Evolutionary conservation across 30 jellyfish, hydroid and myxozoan genomes (phyloP).

Genomic region (Chrysaora quinquecirrha): DNA sequence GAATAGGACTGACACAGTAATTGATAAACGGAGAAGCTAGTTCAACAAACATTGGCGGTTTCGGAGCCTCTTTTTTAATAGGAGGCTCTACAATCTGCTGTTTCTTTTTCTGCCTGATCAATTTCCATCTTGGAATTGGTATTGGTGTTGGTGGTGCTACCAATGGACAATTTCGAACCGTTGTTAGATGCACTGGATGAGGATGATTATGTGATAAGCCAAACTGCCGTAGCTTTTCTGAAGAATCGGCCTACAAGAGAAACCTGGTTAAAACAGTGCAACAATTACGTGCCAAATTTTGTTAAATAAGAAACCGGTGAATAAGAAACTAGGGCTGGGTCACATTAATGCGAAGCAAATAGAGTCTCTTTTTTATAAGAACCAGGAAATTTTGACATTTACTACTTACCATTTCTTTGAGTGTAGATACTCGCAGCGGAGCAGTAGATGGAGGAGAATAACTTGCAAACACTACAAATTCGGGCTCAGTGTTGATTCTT

Average conservation of each 20-base stretch:
- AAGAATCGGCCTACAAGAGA: slow-evolving; percentile 78
- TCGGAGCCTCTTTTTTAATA: slow-evolving; percentile 58
- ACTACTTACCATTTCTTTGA: slow-evolving; percentile 82
- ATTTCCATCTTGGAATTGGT: slow-evolving; percentile 90
- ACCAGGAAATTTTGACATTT: too few relatives aligned
- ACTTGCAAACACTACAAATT: slow-evolving; percentile 74
- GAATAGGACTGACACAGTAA: slow-evolving; percentile 78
- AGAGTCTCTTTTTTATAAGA: too few relatives aligned
- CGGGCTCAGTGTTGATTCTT: slow-evolving; percentile 71
- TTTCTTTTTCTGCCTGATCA: slow-evolving; percentile 88
- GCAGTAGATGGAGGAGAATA: slow-evolving; percentile 65
- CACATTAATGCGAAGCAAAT: too few relatives aligned
- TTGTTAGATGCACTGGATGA: slow-evolving; percentile 74
- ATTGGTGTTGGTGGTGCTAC: slow-evolving; percentile 91
- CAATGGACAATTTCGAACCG: slow-evolving; percentile 88
- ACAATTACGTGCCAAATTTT: too few relatives aligned
- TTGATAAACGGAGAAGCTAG: slow-evolving; percentile 79
- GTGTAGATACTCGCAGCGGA: slow-evolving; percentile 65
- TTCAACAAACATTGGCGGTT: slow-evolving; percentile 88
- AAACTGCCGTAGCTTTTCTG: slow-evolving; percentile 76
- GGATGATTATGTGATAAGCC: slow-evolving; percentile 86
- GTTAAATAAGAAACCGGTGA: too few relatives aligned
- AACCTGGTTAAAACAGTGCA: too few relatives aligned
- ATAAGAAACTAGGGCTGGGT: too few relatives aligned
- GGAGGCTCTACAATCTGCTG: slow-evolving; percentile 78